A percentile compares a stretch with the other conserved stretches of the same genome.
Evolutionary conservation across 2,888 invertebrate genomes (phyloP).

Genomic region (Plagodis pulveraria): DNA sequence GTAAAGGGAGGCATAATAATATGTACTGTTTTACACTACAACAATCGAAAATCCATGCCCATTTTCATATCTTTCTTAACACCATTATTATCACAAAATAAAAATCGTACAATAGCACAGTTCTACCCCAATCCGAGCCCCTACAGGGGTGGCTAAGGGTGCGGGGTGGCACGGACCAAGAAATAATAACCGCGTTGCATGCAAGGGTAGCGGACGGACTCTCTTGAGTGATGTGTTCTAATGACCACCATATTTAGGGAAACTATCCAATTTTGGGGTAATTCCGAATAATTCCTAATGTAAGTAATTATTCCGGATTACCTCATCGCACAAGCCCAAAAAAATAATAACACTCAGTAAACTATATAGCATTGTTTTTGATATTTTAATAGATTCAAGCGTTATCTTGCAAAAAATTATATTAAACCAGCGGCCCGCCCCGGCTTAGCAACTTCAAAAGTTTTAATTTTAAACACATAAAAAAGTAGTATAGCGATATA

Average conservation of each 20-base stretch:
- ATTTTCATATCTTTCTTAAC: not conserved
- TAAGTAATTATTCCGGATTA: not conserved
- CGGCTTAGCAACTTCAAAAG: too few relatives aligned
- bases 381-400: too few relatives aligned
- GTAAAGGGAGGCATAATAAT: too few relatives aligned
- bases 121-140: conserved; percentile 10
- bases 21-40: too few relatives aligned
- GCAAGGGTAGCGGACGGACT: conserved; percentile 65
- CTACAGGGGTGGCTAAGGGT: conserved; percentile 41
- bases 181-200: conserved; percentile 79
- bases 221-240: conserved; percentile 55
- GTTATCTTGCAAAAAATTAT: too few relatives aligned
- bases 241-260: conserved; percentile 40
- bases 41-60: not conserved
- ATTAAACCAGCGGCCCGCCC: too few relatives aligned
- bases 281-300: not conserved
- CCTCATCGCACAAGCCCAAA: too few relatives aligned
- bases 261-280: conserved; percentile 6
- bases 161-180: conserved; percentile 57
- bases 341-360: too few relatives aligned
- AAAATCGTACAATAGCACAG: conserved; percentile 16
- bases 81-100: conserved; percentile 24
- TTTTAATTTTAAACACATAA: too few relatives aligned
- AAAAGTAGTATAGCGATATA: too few relatives aligned
- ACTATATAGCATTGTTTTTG: too few relatives aligned